Percentiles rank a stretch among this genome's conserved stretches.
Evolutionary conservation across 2,888 invertebrate species (phyloP).

Genomic region (Sminthurides aquaticus): DNA sequence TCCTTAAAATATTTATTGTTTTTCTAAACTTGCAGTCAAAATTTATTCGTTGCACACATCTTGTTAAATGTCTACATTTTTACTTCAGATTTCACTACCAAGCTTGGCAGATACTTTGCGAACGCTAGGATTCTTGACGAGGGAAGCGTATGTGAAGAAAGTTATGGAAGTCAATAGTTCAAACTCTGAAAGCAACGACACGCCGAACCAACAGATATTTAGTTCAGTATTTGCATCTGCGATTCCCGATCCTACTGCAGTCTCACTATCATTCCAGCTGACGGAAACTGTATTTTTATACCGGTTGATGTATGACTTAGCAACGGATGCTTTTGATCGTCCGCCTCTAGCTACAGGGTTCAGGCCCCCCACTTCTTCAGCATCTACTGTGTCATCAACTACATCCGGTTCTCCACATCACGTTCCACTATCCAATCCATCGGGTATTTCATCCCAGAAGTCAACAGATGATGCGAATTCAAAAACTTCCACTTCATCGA

Average conservation of each 20-base stretch:
- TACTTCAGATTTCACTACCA: constrained; percentile 74
- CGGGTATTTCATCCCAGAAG: constrained; percentile 10
- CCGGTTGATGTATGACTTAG: constrained; percentile 86
- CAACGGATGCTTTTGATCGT: constrained; percentile 82
- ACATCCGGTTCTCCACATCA: constrained; percentile 33
- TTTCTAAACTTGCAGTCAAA: neutral
- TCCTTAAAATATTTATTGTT: constrained; percentile 15
- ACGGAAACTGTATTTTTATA: constrained; percentile 77
- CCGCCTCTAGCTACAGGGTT: constrained; percentile 19
- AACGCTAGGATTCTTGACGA: constrained; percentile 80
- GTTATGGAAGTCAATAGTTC: neutral
- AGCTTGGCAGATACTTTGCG: constrained; percentile 88
- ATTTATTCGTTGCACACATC: constrained; percentile 3
- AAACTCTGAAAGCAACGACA: constrained; percentile 13
- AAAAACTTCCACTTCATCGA: constrained; percentile 8
- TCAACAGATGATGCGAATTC: constrained; percentile 5
- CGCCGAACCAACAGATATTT: constrained; percentile 30
- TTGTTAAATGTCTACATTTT: constrained; percentile 18
- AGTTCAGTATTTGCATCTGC: constrained; percentile 35
- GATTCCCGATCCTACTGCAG: constrained; percentile 56
- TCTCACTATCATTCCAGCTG: constrained; percentile 66
- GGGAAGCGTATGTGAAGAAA: constrained; percentile 22
- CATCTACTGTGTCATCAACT: constrained; percentile 27
- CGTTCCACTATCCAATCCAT: constrained; percentile 11
- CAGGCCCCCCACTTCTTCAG: neutral